These are phyloP conservation scores for Limnephilus rhombicus DNA, from an alignment of 2,888 invertebrate genomes.

Conservation along the genomic window DNA sequence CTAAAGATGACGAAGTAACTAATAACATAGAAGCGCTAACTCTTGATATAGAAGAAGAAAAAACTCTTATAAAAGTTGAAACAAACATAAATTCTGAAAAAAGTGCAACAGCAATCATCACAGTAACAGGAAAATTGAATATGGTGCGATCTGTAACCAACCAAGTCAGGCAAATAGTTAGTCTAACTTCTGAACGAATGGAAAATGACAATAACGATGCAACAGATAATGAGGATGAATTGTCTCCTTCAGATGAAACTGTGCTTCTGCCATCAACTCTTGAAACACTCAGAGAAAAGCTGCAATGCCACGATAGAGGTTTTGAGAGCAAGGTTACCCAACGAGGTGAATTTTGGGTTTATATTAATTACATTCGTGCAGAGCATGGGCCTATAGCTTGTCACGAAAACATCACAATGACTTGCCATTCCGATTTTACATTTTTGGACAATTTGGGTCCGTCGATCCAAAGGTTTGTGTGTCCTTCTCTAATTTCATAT, in stretches of 20 bases:
- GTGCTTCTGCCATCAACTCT: slow-evolving; percentile 16
- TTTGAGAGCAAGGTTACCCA: slow-evolving; percentile 73
- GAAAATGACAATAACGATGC: too few relatives aligned
- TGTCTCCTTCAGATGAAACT: background rate
- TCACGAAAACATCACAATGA: slow-evolving; percentile 81
- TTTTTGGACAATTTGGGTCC: slow-evolving; percentile 82
- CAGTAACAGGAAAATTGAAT: too few relatives aligned
- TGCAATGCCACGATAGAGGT: slow-evolving; percentile 73
- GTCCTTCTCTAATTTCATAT: background rate
- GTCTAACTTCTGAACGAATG: too few relatives aligned
- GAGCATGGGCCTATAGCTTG: slow-evolving; percentile 73
- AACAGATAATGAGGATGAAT: too few relatives aligned
- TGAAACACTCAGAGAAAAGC: slow-evolving; percentile 69
- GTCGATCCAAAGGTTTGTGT: slow-evolving; percentile 72
- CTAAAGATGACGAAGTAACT: background rate
- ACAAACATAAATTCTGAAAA: too few relatives aligned
- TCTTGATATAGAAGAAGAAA: background rate
- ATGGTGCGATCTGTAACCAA: too few relatives aligned
- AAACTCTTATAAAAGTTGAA: too few relatives aligned
- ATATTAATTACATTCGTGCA: slow-evolving; percentile 79
- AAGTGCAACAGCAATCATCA: too few relatives aligned
- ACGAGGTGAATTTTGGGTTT: slow-evolving; percentile 80
- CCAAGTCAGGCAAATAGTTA: too few relatives aligned
- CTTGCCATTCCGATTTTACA: slow-evolving; percentile 83
- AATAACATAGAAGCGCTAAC: background rate